Base-by-base conservation (phyloP, 1,140 invertebrate species). In the Holotrichia oblita region DNA sequence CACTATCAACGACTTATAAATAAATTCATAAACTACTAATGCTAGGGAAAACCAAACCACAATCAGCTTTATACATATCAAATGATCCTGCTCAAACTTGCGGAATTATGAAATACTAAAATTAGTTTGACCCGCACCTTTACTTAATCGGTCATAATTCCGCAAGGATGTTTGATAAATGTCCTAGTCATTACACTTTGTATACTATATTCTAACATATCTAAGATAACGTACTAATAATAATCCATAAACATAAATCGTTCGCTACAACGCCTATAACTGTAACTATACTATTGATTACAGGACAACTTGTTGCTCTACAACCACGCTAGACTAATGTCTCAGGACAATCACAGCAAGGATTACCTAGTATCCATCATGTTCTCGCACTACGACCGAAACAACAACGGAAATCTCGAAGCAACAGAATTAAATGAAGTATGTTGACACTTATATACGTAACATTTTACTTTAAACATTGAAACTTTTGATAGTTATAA, bases 371-470 rank as follows among this genome's bases (percentile, higher is more conserved):
- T 94, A 55, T 93, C 92, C 79, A 91, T 93, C 83, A 94, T 95
- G 92, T 95, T 94, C 84, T 93, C 92, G 40, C 93, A 94, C 84
- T 94, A 93, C 84, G 94, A 95, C 85, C 89, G 90, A 78, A 93
- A 95, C 85, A 92, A 91, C 81, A 91, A 94, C 85, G 92, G 92
- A 27, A 89, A 90, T 79, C 86, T 95, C 73, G 91, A 93, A 79
- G 87, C 87, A 41, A 90, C 91, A 40, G 94, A 95, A 86, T 87
- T 95, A 41, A 89, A 90, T 27, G 88, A 91, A 87, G 91, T 92
- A 86, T 83, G 73, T 74, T 4, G 2, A 69, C 6, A 9, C n/a
- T 55, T 55, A n/a, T 55, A 14, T 6, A 55, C 14, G 3, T 17
- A 17, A 55, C 7, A n/a, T 14, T 48, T 48, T 48, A 48, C n/a